Evolutionary conservation across 2,113 vertebrate genomes (phyloP), one percentile per base, ranked within the genome.

Genomic region (Zootoca vivipara): DNA sequence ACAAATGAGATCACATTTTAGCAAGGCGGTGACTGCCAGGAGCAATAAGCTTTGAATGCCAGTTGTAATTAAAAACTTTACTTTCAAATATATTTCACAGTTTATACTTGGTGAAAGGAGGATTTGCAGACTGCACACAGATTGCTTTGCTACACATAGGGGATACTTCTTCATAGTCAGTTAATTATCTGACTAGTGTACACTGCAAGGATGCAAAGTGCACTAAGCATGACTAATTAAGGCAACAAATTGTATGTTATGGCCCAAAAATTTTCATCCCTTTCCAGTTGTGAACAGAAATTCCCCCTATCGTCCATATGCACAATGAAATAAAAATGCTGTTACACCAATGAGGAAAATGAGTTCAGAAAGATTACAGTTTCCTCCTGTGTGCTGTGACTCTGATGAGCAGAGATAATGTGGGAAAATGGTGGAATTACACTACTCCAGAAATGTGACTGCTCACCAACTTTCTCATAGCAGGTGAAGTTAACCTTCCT

Each of bases 11-110:
- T 83, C 64, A 82, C 65, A 3, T 73, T 92, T 89, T 62, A 88
- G 90, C 92, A 91, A 83, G 5, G 18, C 58, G 38, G 82, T 83
- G 28, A 24, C 81, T 90, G 93, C 87, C 93, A 94, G 81, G 81
- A 83, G 64, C 82, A 35, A 80, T 10, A 92, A 92, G 85, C 87
- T 91, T 83, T 91, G 87, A 85, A 93, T 83, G 87, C 87, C 81
- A 88, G 91, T 93, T 95, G 94, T 94, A 94, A 95, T 94, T 93
- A 94, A 91, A 94, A 89, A 42, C 4, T 1, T 88, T 88, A 89
- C 83, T 91, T 95, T 94, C 91, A 90, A 92, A 86, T 77, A 85
- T 83, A n/a, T 91, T 93, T 94, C 91, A 92, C 86, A 89, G 92
- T 84, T 89, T 89, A n/a, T 62, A 89, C 86, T 56, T 73, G 89